A percentile compares a stretch with the other conserved stretches of the same genome.
These are phyloP conservation scores for Esox masquinongy DNA, from an alignment of 2,797 vertebrate genomes.

Conservation along the genomic window DNA sequence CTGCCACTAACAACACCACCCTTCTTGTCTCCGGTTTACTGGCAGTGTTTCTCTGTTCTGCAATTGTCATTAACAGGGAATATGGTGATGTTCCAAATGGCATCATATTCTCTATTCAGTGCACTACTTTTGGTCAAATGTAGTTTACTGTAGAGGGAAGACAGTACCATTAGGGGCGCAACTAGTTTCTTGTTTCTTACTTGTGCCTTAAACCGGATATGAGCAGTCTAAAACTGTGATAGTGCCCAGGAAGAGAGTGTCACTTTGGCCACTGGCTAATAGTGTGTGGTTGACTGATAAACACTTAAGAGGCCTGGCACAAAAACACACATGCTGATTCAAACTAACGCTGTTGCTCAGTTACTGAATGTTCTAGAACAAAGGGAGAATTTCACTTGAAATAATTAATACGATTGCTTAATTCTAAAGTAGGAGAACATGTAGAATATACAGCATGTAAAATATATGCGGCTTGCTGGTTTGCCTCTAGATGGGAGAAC, in stretches of 20 bases:
- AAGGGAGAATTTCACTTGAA: no score
- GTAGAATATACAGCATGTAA: no score
- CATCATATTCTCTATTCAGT: not conserved
- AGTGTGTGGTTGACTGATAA: slow-evolving; percentile 60
- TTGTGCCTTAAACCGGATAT: slow-evolving; percentile 54
- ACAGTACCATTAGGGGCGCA: not conserved
- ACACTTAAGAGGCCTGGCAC: slow-evolving; percentile 4
- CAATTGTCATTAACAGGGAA: slow-evolving; percentile 58
- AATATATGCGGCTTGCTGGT: no score
- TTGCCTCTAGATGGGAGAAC: no score
- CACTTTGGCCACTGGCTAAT: slow-evolving; percentile 24
- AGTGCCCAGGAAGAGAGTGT: slow-evolving; percentile 67
- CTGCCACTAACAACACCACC: slow-evolving; percentile 29
- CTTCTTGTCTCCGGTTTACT: slow-evolving; percentile 24
- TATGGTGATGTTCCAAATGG: not conserved
- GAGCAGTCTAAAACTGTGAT: slow-evolving; percentile 27
- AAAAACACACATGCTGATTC: no score
- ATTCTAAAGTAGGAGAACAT: no score
- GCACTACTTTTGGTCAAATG: not conserved
- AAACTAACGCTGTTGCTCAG: no score
- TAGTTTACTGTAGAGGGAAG: not conserved
- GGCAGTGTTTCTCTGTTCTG: slow-evolving; percentile 31
- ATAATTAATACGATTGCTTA: no score
- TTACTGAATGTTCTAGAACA: no score
- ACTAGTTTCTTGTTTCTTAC: slow-evolving; percentile 17